These are phyloP conservation scores for Anolis carolinensis DNA, from an alignment of 2,113 vertebrate genomes.

Conservation along the genomic window DNA sequence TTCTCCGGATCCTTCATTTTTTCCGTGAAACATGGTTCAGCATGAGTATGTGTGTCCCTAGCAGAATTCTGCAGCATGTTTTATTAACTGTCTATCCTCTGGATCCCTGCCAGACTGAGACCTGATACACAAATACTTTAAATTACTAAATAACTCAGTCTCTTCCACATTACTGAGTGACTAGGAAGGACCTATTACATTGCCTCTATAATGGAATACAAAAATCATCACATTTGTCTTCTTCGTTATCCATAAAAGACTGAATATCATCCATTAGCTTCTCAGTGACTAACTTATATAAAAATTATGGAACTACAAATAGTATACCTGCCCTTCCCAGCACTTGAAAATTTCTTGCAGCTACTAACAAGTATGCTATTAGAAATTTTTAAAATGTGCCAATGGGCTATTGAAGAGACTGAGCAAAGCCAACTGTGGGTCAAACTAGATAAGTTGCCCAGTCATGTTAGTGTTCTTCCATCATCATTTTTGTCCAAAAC, in stretches of 20 bases:
- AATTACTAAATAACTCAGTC: not conserved
- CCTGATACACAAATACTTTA: no score
- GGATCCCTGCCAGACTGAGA: no score
- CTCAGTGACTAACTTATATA: not conserved
- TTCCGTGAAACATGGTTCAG: no score
- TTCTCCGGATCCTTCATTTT: no score
- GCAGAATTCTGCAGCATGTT: no score
- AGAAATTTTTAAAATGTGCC: not conserved
- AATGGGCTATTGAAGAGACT: not conserved
- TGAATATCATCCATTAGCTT: not conserved
- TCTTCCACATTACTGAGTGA: not conserved
- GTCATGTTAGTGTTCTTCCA: not conserved
- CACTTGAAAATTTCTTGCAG: not conserved
- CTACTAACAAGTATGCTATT: not conserved
- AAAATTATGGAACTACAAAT: not conserved
- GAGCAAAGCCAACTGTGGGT: not conserved
- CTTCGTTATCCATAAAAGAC: not conserved
- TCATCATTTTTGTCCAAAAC: no score
- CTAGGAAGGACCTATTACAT: not conserved
- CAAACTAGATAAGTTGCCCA: not conserved
- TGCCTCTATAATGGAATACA: not conserved
- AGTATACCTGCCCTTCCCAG: not conserved
- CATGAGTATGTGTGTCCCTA: no score
- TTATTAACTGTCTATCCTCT: no score
- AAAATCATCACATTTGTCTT: not conserved